phyloP scores from a whole-genome alignment of 2,797 vertebrate species.

The Sebastes trivittatus region DNA sequence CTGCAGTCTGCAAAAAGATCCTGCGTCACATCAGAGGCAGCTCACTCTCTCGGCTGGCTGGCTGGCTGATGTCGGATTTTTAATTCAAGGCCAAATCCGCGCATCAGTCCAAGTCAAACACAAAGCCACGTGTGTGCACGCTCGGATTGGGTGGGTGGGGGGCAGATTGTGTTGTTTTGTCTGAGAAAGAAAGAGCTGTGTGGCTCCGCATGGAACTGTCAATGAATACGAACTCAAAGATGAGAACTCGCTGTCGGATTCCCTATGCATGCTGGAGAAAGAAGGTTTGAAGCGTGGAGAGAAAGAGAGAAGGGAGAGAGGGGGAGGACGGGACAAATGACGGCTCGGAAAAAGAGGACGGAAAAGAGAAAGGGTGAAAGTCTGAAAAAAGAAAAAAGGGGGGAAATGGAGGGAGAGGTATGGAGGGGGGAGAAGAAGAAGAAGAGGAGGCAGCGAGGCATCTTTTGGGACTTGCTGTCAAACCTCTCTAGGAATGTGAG shows the following conservation, averaged over 20 bases:
- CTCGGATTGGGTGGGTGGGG: neutral
- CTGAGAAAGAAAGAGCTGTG: constrained; percentile 52
- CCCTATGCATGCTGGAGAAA: constrained; percentile 67
- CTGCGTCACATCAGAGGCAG: constrained; percentile 36
- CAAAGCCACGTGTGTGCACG: neutral
- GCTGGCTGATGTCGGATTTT: constrained; percentile 35
- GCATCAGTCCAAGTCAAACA: constrained; percentile 34
- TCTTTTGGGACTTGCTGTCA: constrained; percentile 87
- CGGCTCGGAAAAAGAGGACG: constrained; percentile 7
- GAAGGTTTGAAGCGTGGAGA: constrained; percentile 50
- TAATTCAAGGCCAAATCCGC: constrained; percentile 55
- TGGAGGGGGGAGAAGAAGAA: neutral
- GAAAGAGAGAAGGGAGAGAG: neutral
- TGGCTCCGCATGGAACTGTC: constrained; percentile 68
- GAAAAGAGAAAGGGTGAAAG: neutral
- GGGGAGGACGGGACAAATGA: constrained; percentile 30
- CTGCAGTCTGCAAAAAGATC: constrained; percentile 62
- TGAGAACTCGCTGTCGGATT: constrained; percentile 54
- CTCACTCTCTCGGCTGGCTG: constrained; percentile 9
- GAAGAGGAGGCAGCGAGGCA: neutral
- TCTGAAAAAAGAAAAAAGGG: constrained; percentile 3
- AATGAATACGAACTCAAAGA: constrained; percentile 63
- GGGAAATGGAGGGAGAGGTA: constrained; percentile 16
- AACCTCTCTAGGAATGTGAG: constrained; percentile 82
- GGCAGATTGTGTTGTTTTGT: constrained; percentile 66